Conservation (phyloP, 2,113 vertebrate species). For the Microtus ochrogaster region DNA sequence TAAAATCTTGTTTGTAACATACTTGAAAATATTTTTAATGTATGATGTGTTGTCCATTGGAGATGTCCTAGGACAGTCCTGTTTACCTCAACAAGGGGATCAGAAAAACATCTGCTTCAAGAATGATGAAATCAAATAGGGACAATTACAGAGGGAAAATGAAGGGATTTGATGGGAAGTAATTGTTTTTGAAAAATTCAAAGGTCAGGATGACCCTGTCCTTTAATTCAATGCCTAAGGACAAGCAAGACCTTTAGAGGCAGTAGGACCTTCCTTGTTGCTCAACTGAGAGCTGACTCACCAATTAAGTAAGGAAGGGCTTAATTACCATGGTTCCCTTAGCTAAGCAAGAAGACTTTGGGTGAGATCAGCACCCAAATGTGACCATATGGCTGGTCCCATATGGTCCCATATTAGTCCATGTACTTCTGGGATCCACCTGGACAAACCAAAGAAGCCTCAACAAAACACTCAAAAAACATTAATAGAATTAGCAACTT, state of each 20-base stretch:
- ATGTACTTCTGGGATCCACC: not conserved
- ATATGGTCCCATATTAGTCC: not conserved
- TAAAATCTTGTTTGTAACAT: not conserved
- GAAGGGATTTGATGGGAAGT: slow-evolving; percentile 36
- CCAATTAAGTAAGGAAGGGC: not conserved
- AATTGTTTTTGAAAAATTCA: slow-evolving; percentile 24
- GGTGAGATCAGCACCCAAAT: not conserved
- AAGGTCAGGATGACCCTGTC: slow-evolving; percentile 59
- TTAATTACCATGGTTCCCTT: slow-evolving; percentile 48
- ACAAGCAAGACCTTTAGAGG: not conserved
- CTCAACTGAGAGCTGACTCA: slow-evolving; percentile 33
- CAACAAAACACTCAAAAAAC: not conserved
- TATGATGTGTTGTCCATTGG: not conserved
- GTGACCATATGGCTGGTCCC: not conserved
- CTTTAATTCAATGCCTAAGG: not conserved
- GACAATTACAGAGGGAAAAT: not conserved
- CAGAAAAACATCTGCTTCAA: slow-evolving; percentile 48
- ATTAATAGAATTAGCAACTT: not conserved
- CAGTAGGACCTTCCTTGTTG: not conserved
- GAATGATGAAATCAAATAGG: slow-evolving; percentile 15
- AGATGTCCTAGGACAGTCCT: not conserved
- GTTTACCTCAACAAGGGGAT: not conserved
- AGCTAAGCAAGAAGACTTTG: slow-evolving; percentile 5
- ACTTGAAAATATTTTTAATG: slow-evolving; percentile 11
- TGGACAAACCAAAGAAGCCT: not conserved